These are phyloP conservation scores for Rhincodon typus DNA, from an alignment of 2,797 vertebrate species.

Conservation along the genomic window DNA sequence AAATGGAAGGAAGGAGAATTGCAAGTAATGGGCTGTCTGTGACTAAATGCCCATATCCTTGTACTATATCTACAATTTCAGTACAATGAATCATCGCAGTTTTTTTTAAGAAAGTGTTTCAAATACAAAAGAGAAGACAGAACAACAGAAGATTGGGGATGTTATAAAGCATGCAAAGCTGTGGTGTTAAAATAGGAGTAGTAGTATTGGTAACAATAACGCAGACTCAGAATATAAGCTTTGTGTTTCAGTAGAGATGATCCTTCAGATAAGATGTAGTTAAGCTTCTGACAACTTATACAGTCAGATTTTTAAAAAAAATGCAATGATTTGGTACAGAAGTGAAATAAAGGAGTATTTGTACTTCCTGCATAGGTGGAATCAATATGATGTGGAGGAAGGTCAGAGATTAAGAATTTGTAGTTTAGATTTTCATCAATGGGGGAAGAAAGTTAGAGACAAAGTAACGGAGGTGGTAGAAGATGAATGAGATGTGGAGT, in stretches of 20 bases:
- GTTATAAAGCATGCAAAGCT: neutral
- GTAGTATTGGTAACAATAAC: neutral
- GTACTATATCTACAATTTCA: too few species aligned
- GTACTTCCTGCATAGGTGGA: neutral
- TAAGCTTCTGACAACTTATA: too few species aligned
- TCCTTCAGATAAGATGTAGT: neutral
- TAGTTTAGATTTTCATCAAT: neutral
- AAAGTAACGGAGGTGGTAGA: neutral
- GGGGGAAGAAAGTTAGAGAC: neutral
- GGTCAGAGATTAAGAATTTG: neutral
- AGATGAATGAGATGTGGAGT: neutral
- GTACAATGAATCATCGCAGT: too few species aligned
- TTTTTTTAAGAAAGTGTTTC: neutral
- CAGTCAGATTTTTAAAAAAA: too few species aligned
- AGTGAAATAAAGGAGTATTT: neutral
- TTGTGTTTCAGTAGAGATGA: neutral
- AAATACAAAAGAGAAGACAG: neutral
- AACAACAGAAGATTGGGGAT: neutral
- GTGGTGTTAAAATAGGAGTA: neutral
- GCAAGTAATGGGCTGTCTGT: neutral
- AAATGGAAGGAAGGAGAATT: neutral
- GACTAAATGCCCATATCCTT: neutral
- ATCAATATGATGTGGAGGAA: neutral
- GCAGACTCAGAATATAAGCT: neutral
- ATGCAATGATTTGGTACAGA: neutral